Evolutionary conservation across 2,888 invertebrate genomes (phyloP), one percentile per base, ranked within the genome.

Genomic region (Epinotia ramella): DNA sequence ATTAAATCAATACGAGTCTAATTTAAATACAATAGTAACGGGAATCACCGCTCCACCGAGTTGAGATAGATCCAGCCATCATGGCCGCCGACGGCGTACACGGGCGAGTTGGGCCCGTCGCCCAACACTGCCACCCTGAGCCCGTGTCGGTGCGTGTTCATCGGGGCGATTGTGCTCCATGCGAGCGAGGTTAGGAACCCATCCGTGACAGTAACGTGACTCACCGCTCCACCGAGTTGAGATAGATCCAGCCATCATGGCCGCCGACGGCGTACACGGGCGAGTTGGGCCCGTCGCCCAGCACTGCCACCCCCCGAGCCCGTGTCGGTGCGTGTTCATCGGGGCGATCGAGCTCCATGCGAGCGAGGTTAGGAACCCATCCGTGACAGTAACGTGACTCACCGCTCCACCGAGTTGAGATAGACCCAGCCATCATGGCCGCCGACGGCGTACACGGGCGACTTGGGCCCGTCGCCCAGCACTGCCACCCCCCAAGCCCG

Each of bases 341-440:
- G 98, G 96, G 56, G 97, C 97, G 79, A 98, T 87, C 28, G 96
- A 95, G 73, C 96, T 96, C 98, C 98, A 99, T 24, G 95, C 95
- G 79, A 97, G 96, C 1, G 96, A 96, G 77, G 96, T 96, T 79
- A 98, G 95, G 33, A 33, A 33, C 4, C 3, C 0, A 16, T 2
- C 28, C 16, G n/a, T 24, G 11, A 3, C 12, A 12, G 59, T 44
- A 60, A 20, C 24, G 13, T 3, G 16, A 95, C 89, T 96, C 95
- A 92, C 93, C 93, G 84, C 93, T 99, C 99, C 0, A 98, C 99
- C 0, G 98, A 98, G 88, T 98, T 98, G 63, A 99, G 95, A 88
- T 98, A 99, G 84, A 98, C 98, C 98, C 98, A 98, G n/a, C 98
- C 99, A 89, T 99, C 99, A 87, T 99, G 99, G 0, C 99, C 99